Percentiles rank a stretch among this genome's conserved stretches.
These are phyloP conservation scores for Kradibia gibbosae DNA, from an alignment of 1,140 invertebrate species.

Conservation along the genomic window DNA sequence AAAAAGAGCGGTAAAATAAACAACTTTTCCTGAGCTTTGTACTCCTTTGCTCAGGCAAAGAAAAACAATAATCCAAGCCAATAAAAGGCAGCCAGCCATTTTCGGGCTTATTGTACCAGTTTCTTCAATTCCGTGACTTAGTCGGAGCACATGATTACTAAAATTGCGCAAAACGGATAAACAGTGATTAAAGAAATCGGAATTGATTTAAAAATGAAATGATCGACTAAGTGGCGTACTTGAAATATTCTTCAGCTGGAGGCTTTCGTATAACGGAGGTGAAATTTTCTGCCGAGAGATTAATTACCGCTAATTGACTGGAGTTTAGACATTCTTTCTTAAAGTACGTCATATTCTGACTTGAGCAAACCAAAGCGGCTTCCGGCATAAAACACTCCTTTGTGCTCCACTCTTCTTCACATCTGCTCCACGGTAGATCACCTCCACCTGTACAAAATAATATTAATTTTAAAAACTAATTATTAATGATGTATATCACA, in stretches of 20 bases:
- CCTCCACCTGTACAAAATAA: slow-evolving; percentile 58
- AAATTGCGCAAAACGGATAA: neutral
- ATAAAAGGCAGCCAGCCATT: slow-evolving; percentile 80
- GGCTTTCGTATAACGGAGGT: slow-evolving; percentile 70
- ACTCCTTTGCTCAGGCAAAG: slow-evolving; percentile 87
- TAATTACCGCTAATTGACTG: slow-evolving; percentile 65
- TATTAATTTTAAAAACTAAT: neutral
- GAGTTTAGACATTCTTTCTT: slow-evolving; percentile 72
- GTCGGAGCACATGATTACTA: slow-evolving; percentile 82
- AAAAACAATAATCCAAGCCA: slow-evolving; percentile 87
- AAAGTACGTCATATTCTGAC: slow-evolving; percentile 80
- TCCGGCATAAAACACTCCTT: slow-evolving; percentile 81
- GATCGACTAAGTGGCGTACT: slow-evolving; percentile 78
- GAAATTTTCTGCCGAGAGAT: slow-evolving; percentile 63
- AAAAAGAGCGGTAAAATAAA: slow-evolving; percentile 89
- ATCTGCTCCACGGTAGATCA: slow-evolving; percentile 85
- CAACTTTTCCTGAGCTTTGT: slow-evolving; percentile 88
- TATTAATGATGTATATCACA: no score
- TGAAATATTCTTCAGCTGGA: slow-evolving; percentile 89
- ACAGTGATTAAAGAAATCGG: no score
- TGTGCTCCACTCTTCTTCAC: slow-evolving; percentile 83
- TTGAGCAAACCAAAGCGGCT: slow-evolving; percentile 74
- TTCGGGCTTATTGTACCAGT: slow-evolving; percentile 78
- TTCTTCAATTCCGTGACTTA: slow-evolving; percentile 82
- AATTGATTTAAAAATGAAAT: no score